Evolutionary conservation across 2,888 invertebrate species (phyloP).

Genomic region (Noctuana brunneofusca): DNA sequence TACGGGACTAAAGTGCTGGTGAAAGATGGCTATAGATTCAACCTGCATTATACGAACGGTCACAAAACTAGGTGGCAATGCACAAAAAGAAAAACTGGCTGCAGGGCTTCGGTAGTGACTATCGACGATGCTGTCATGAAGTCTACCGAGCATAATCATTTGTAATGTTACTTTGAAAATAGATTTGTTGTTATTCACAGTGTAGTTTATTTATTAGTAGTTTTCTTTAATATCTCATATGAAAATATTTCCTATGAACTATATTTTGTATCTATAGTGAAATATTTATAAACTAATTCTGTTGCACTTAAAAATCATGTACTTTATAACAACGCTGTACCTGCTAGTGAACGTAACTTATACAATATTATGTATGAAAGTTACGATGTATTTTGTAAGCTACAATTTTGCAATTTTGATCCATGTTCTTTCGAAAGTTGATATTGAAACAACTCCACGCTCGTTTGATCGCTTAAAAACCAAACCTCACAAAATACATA

Average conservation of each 20-base stretch:
- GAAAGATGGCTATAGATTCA: background rate
- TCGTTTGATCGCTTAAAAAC: too few relatives aligned
- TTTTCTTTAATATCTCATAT: background rate
- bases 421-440: too few relatives aligned
- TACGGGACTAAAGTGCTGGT: background rate
- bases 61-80: slow-evolving; percentile 1
- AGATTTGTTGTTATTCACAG: background rate
- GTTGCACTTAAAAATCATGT: too few relatives aligned
- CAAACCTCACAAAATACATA: too few relatives aligned
- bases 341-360: too few relatives aligned
- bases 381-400: too few relatives aligned
- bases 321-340: too few relatives aligned
- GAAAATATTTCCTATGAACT: background rate
- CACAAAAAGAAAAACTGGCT: background rate
- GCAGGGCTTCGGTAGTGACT: background rate
- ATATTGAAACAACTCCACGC: too few relatives aligned
- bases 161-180: background rate
- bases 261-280: too few relatives aligned
- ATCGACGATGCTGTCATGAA: background rate
- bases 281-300: too few relatives aligned
- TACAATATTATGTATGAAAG: too few relatives aligned
- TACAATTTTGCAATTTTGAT: too few relatives aligned
- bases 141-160: background rate
- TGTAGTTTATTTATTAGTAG: background rate
- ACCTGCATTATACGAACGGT: background rate